Base-by-base conservation (phyloP, 2,113 vertebrate genomes). In the Tupaia chinensis region DNA sequence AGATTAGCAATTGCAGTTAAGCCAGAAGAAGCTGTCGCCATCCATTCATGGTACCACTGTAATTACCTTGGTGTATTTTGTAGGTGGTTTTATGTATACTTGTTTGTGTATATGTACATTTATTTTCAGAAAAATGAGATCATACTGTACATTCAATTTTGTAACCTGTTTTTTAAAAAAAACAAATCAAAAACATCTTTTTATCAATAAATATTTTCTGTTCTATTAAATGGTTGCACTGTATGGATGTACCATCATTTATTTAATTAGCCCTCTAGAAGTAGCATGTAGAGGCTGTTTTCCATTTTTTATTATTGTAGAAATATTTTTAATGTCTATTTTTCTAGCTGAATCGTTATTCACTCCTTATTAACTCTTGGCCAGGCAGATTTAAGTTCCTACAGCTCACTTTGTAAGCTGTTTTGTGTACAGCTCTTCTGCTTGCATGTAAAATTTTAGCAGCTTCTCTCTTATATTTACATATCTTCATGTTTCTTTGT, bases 161-260 rank as follows among this genome's bases (percentile, higher is more conserved):
- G 92, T 97, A 97, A 95, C 54, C n/a, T 93, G 69, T 53, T 91
- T 93, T 32, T 34, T 58, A 94, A 91, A 89, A 94, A 89, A 93
- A 29, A 22, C 66, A 89, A 79, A 80, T 70, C n/a, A 84, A 68
- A 92, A 96, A 23, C 61, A 90, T 60, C 63, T 78, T 92, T 94
- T 68, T 63, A 74, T 94, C 56, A 95, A 94, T 95, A 96, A 95
- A 97, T 93, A 70, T 84, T 97, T 95, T 77, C 58, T 94, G 1
- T 93, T 87, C 60, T 72, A 13, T 89, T 94, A 89, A 93, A 72
- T 92, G 74, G 87, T 97, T 91, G 29, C 80, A 95, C 93, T 97
- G 96, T 97, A 97, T 97, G 89, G 74, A 93, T 97, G 66, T 97
- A 84, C 83, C 84, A 89, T 96, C 76, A 68, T 96, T 95, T 96